Base-by-base conservation (phyloP, 30 jellyfish, hydroid and myxozoan species). In the Nemopilema nomurai region DNA sequence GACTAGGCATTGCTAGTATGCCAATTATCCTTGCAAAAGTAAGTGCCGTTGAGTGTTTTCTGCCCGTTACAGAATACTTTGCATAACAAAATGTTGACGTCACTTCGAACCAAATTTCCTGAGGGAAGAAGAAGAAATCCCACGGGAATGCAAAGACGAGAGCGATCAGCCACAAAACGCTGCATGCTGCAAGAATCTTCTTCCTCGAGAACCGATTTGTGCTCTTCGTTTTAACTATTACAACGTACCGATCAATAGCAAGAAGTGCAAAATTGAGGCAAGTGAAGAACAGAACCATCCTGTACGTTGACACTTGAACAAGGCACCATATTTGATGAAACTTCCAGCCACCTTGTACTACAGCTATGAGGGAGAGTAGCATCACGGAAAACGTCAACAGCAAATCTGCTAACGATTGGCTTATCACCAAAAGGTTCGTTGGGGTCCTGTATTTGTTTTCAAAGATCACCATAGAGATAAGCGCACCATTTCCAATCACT, bases 321-420 rank as follows among this genome's bases (percentile, higher is more conserved):
- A 70, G n/a, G 57, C 96, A 88, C 84, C 78, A 73, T 18, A 19
- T 17, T 18, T 82, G 81, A 28, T 33, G 18, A 1, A 71, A 84
- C 49, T 57, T 66, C 88, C 91, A 79, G 0, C 71, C 84, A 50
- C 88, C 81, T 27, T 63, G 81, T 19, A 51, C 19, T 0, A 82
- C 28, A 1, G 88, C 83, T 1, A 75, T 33, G 13, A 79, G 17
- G 17, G 91, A 63, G 67, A 80, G 62, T 24, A 62, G 63, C 70
- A 67, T 51, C 26, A 88, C 96, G n/a, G 62, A 69, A 1, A 88
- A 78, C 8, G 88, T 67, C 84, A 88, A 22, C 1, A 51, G 51
- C 24, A 88, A 67, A 70, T 88, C 96, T 28, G 67, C 88, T n/a
- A 69, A 1, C 79, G 91, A 88, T 33, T 88, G 96, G 71, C 91